A percentile compares a stretch with the other conserved stretches of the same genome.
phyloP scores from a whole-genome alignment of 2,797 vertebrate species.

The Acanthurus leucopareius region DNA sequence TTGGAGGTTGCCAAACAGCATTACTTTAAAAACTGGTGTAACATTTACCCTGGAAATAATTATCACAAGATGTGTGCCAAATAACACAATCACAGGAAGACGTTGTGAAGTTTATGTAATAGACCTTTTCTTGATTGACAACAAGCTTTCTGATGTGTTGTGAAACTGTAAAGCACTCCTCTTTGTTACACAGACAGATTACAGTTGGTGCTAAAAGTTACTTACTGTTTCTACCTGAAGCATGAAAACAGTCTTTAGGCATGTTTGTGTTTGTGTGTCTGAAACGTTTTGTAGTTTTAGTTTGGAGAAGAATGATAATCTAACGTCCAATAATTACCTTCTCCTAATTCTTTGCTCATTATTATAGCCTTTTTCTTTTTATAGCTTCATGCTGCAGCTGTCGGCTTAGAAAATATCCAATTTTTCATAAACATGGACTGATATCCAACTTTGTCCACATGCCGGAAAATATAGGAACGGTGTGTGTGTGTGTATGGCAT shows the following conservation, averaged over 20 bases:
- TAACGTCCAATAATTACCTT: background rate
- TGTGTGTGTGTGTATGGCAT: constrained; percentile 29
- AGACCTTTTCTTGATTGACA: constrained; percentile 31
- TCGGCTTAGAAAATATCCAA: background rate
- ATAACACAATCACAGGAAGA: constrained; percentile 60
- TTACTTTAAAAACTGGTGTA: background rate
- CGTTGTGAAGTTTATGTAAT: constrained; percentile 42
- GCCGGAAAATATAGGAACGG: constrained; percentile 8
- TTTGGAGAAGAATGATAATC: background rate
- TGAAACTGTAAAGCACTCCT: constrained; percentile 1
- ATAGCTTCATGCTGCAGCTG: background rate
- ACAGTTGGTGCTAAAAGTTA: background rate
- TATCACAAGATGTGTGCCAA: constrained; percentile 28
- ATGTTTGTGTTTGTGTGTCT: constrained; percentile 1
- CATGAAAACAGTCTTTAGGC: background rate
- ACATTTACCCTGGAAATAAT: constrained; percentile 5
- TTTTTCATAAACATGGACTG: constrained; percentile 25
- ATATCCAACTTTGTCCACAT: constrained; percentile 19
- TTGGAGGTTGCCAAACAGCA: constrained; percentile 1
- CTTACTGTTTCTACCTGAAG: background rate
- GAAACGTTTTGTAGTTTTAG: background rate
- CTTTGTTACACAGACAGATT: background rate
- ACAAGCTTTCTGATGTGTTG: background rate
- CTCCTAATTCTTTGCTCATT: background rate
- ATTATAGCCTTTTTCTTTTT: background rate